Evolutionary conservation across 2,113 vertebrate genomes (phyloP), one percentile per base, ranked within the genome.

Genomic region (Casuarius casuarius): DNA sequence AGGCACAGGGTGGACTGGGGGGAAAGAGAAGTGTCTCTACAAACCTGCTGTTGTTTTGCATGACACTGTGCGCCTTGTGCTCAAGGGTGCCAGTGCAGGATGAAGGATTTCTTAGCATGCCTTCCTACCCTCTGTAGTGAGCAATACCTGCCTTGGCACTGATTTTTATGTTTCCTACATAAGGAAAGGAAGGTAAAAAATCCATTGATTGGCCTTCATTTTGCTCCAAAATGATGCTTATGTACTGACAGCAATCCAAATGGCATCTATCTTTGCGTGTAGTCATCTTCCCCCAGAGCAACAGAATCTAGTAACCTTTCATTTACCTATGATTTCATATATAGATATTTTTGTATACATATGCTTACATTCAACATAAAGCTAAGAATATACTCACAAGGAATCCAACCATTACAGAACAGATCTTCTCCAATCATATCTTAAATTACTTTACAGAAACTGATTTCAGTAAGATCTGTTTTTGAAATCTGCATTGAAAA

Each of bases 281-380:
- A 61, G 48, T 15, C 35, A 56, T 35, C 31, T 29, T 22, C 10
- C 38, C 14, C 12, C 28, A 46, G 40, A 42, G 15, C 16, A 40
- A 56, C 2, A 29, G 25, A 66, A 83, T n/a, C 11, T 5, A 12
- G 29, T 14, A 48, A 48, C 9, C 5, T 93, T 58, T 8, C 22
- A 72, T 6, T 59, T 19, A 29, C 25, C 12, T 8, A 3, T 0
- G 15, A 3, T 2, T 21, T 58, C 42, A 46, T 26, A 4, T 6
- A 29, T 8, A 54, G 5, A 5, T 40, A 38, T 33, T 61, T 58
- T 48, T 38, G 12, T 9, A 5, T 5, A 49, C 7, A 7, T 0
- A 31, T 17, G 54, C 15, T 68, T 72, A 33, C 25, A 44, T 28
- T 52, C 18, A 68, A 38, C 10, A 26, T 52, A 76, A 68, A 38